Conservation (phyloP, 2,888 invertebrate species). For the Watsonalla binaria region DNA sequence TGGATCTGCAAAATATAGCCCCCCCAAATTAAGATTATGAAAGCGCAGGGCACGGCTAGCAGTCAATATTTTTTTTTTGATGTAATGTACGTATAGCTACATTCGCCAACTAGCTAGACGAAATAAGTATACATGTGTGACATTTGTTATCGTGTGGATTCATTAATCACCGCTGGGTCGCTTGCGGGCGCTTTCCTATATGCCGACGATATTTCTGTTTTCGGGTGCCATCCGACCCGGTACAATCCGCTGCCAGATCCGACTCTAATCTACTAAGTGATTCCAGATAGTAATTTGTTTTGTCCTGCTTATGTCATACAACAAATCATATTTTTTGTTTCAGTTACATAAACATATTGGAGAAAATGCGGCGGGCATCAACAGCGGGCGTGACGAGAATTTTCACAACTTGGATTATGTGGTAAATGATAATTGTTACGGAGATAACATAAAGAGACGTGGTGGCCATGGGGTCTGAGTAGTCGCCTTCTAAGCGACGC, state of each 20-base stretch:
- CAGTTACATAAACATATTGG: not conserved
- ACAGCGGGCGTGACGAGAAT: no score
- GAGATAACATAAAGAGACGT: no score
- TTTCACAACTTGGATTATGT: no score
- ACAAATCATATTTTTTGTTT: slow-evolving; percentile 4
- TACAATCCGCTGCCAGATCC: slow-evolving; percentile 43
- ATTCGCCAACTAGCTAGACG: slow-evolving; percentile 16
- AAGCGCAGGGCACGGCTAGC: no score
- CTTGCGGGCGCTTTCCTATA: slow-evolving; percentile 33
- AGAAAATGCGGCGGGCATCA: no score
- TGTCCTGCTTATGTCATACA: slow-evolving; percentile 16
- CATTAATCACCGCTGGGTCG: slow-evolving; percentile 54
- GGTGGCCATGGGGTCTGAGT: no score
- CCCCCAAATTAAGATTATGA: no score
- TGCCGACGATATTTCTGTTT: slow-evolving; percentile 33
- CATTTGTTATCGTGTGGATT: slow-evolving; percentile 54
- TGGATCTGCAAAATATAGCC: no score
- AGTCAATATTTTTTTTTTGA: no score
- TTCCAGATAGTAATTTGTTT: slow-evolving; percentile 39
- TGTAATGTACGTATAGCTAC: not conserved
- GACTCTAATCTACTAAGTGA: slow-evolving; percentile 49
- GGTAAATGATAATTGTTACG: no score
- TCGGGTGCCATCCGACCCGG: slow-evolving; percentile 30
- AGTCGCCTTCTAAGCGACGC: no score
- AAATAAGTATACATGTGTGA: slow-evolving; percentile 17